Conservation (phyloP, 2,888 invertebrate genomes). For the Drosophila anomalata region DNA sequence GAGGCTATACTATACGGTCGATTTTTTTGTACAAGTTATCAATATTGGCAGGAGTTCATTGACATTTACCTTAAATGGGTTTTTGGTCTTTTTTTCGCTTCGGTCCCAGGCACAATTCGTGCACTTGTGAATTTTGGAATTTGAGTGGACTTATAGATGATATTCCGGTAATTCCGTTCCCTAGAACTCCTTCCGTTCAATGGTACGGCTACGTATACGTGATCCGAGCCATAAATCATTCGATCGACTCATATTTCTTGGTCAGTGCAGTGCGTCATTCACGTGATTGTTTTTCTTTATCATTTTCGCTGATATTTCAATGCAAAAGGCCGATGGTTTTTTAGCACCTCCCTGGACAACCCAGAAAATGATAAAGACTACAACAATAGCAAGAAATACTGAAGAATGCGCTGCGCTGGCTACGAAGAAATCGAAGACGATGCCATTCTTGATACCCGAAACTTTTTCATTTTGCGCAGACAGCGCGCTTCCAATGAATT, state of each 20-base stretch:
- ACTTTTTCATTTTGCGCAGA: slow-evolving; percentile 43
- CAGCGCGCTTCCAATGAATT: slow-evolving; percentile 44
- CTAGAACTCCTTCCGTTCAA: slow-evolving; percentile 6
- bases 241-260: slow-evolving; percentile 41
- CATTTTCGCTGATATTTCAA: slow-evolving; percentile 38
- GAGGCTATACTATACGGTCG: slow-evolving; percentile 3
- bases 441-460: slow-evolving; percentile 49
- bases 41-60: slow-evolving; percentile 51
- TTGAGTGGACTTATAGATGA: not conserved
- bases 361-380: slow-evolving; percentile 1
- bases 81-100: not conserved
- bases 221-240: slow-evolving; percentile 25
- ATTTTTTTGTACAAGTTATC: slow-evolving; percentile 52
- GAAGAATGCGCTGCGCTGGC: slow-evolving; percentile 57
- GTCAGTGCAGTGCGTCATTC: slow-evolving; percentile 60
- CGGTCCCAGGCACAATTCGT: not conserved
- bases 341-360: slow-evolving; percentile 56
- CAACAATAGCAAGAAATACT: not conserved
- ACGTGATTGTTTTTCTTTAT: slow-evolving; percentile 57
- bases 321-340: slow-evolving; percentile 27
- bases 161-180: not conserved
- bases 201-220: not conserved
- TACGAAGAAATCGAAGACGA: slow-evolving; percentile 42
- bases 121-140: slow-evolving; percentile 2
- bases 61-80: slow-evolving; percentile 39